Conservation (phyloP, 2,888 invertebrate species). For the Empis stercorea region DNA sequence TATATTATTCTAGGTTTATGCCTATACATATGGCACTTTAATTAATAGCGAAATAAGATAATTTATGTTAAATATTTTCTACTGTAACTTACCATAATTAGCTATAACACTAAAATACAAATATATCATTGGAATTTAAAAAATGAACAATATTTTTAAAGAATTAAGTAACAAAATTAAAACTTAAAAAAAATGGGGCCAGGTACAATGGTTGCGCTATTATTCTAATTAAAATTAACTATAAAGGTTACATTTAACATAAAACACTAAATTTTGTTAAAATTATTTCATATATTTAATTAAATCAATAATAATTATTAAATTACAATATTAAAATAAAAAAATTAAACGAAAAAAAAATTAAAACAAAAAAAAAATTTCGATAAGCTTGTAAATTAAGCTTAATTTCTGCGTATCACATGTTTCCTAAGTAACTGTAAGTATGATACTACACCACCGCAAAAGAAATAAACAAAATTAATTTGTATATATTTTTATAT, state of each 20-base stretch:
- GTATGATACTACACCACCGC: conserved; percentile 31
- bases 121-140: conserved; percentile 28
- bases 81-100: conserved; percentile 32
- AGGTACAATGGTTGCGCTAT: conserved; percentile 6
- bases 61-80: not conserved
- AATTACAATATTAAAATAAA: conserved; percentile 6
- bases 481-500: too few species aligned
- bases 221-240: too few species aligned
- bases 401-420: conserved; percentile 21
- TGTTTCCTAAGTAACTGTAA: conserved; percentile 34
- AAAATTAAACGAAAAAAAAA: conserved; percentile 2
- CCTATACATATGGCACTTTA: not conserved
- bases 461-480: too few species aligned
- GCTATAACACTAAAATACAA: conserved; percentile 32
- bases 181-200: conserved; percentile 5
- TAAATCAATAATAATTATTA: conserved; percentile 6
- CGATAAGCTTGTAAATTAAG: conserved; percentile 10
- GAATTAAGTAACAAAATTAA: conserved; percentile 6
- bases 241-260: too few species aligned
- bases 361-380: conserved; percentile 11
- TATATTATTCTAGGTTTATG: too few species aligned
- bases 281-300: too few species aligned
- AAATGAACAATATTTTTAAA: not conserved
- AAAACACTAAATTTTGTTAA: too few species aligned
- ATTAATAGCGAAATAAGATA: not conserved